Evolutionary conservation across 2,888 invertebrate genomes (phyloP), one percentile per base, ranked within the genome.

Genomic region (Daptonema setosum): DNA sequence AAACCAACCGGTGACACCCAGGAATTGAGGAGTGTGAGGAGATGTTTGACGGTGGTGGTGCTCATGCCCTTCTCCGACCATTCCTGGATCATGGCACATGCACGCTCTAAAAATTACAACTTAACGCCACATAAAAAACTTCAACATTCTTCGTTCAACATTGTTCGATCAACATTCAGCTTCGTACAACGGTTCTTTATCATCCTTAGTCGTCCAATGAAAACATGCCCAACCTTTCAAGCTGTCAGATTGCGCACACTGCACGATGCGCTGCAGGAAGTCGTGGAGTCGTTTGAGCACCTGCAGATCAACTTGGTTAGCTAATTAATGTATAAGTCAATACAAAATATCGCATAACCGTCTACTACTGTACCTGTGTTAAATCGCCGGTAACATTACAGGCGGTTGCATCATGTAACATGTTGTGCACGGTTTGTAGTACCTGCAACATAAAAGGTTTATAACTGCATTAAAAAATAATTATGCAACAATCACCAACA

Each of bases 391-490:
- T 80, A 22, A 85, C 83, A 70, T 85, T 84, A 67, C 84, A 85
- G 0, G 85, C 85, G 11, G 87, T 86, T 20, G 87, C 87, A 73
- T 90, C 88, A 66, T 87, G 86, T 71, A 87, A 83, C 81, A 90
- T 87, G 63, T 85, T 86, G 71, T 87, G 83, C 81, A 90, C 87
- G 63, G 85, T 86, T 73, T 84, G 83, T 67, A 88, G 79, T 28
- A 87, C 85, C 80, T 87, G 76, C 50, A 77, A 20, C 50, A 26
- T 17, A 47, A 47, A 3, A 11, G 14, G n/a, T 22, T 8, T 47
- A 17, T 47, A 22, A 17, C 14, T 47, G 14, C 47, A 8, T 20
- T 17, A 77, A 54, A 30, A 55, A 51, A 2, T 55, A 28, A 25
- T 20, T 24, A 11, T 2, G 3, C 11, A 47, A 20, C 11, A 2